Conservation (phyloP, 2,113 vertebrate species). For the Tachysurus fulvidraco region DNA sequence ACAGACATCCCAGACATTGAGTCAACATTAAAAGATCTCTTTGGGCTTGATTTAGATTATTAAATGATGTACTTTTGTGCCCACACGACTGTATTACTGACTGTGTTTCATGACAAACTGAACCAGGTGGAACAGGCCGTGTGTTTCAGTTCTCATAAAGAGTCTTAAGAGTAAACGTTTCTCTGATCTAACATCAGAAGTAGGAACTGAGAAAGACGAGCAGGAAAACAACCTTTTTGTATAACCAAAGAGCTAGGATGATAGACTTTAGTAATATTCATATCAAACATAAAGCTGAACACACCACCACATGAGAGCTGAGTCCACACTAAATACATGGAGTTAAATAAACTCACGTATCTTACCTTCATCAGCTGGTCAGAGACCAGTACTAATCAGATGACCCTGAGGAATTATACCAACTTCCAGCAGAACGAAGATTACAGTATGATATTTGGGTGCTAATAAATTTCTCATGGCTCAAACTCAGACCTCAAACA, state of each 20-base stretch:
- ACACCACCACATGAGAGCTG: neutral
- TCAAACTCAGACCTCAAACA: conserved; percentile 4
- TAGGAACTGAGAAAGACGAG: conserved; percentile 28
- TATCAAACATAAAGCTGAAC: neutral
- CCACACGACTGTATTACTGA: neutral
- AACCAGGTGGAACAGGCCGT: neutral
- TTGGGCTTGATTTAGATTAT: too few relatives aligned
- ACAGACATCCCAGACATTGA: too few relatives aligned
- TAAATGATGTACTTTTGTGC: neutral
- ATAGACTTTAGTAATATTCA: neutral
- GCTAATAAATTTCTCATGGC: neutral
- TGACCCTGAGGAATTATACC: conserved; percentile 53
- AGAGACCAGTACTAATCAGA: conserved; percentile 62
- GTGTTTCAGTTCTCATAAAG: conserved; percentile 13
- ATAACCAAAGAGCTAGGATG: too few relatives aligned
- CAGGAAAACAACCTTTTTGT: neutral
- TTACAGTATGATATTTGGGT: neutral
- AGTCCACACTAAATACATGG: conserved; percentile 34
- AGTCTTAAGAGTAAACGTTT: neutral
- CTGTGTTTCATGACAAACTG: neutral
- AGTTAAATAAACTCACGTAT: conserved; percentile 74
- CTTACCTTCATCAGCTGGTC: conserved; percentile 61
- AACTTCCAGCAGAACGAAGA: neutral
- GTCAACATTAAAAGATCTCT: too few relatives aligned
- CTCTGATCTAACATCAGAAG: neutral